Evolutionary conservation across 2,888 invertebrate genomes (phyloP).

Genomic region (Prenolepis imparis): DNA sequence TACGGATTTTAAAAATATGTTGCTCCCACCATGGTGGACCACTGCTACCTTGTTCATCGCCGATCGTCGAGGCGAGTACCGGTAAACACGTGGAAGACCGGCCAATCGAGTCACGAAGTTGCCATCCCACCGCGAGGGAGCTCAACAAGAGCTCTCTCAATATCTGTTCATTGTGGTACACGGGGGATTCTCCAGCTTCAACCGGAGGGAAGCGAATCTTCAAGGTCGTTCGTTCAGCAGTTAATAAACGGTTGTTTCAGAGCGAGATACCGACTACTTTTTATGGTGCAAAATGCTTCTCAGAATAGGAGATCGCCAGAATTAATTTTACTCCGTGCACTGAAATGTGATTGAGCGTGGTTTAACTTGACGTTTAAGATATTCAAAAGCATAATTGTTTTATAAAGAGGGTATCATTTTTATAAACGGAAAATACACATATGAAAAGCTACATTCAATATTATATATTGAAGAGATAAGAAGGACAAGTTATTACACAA

Average conservation of each 20-base stretch:
- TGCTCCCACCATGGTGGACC: conserved; percentile 62
- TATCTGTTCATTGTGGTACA: conserved; percentile 16
- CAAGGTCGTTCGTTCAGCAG: neutral
- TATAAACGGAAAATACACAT: neutral
- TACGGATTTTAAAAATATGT: conserved; percentile 80
- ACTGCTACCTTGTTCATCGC: conserved; percentile 31
- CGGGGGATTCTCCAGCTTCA: conserved; percentile 23
- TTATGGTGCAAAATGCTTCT: neutral
- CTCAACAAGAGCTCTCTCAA: neutral
- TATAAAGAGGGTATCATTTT: neutral
- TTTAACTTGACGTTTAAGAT: neutral
- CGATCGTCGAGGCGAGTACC: conserved; percentile 65
- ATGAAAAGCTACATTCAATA: neutral
- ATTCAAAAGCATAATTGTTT: neutral
- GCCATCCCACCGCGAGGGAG: conserved; percentile 55
- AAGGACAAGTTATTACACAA: neutral
- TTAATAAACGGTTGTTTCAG: conserved; percentile 9
- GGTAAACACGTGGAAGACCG: conserved; percentile 77
- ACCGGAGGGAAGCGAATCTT: neutral
- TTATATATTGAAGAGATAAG: neutral
- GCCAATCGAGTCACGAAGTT: conserved; percentile 72
- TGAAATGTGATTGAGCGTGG: neutral
- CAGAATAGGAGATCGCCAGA: neutral
- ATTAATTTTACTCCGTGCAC: neutral
- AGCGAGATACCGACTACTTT: neutral